Conservation (phyloP, 2,797 vertebrate genomes). For the Columba guinea region DNA sequence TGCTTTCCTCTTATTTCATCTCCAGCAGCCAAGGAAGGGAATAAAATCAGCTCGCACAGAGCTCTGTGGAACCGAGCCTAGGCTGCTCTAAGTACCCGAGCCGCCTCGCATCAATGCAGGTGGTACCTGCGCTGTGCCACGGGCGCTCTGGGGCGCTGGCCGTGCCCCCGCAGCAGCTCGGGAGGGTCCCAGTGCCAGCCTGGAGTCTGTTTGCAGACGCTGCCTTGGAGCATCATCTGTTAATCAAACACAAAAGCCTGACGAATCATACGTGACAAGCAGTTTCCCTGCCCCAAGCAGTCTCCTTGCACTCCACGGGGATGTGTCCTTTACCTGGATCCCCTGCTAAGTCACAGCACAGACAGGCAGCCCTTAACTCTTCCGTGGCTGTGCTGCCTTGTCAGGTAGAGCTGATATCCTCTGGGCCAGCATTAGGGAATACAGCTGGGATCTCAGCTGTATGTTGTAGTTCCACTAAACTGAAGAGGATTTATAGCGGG, state of each 20-base stretch:
- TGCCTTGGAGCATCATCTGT: background rate
- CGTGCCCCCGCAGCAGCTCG: background rate
- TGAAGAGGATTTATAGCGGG: background rate
- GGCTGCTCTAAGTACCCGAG: background rate
- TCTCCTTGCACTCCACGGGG: background rate
- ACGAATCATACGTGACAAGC: background rate
- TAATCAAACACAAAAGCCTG: conserved; percentile 12
- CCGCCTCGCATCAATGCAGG: background rate
- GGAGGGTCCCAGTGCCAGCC: background rate
- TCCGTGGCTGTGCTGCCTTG: background rate
- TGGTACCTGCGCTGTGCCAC: background rate
- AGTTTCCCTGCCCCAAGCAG: background rate
- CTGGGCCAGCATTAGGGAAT: background rate
- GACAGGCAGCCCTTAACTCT: background rate
- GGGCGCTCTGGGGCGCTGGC: background rate
- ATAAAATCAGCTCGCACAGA: background rate
- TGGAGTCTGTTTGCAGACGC: background rate
- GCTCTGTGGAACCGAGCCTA: background rate
- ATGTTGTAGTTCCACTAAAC: background rate
- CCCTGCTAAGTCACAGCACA: background rate
- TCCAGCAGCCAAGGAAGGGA: background rate
- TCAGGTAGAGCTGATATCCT: background rate
- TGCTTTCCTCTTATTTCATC: conserved; percentile 1
- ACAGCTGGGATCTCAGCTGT: background rate
- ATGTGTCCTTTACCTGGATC: background rate